Base-by-base conservation (phyloP, 2,888 invertebrate genomes). In the Drosophila emarginata region DNA sequence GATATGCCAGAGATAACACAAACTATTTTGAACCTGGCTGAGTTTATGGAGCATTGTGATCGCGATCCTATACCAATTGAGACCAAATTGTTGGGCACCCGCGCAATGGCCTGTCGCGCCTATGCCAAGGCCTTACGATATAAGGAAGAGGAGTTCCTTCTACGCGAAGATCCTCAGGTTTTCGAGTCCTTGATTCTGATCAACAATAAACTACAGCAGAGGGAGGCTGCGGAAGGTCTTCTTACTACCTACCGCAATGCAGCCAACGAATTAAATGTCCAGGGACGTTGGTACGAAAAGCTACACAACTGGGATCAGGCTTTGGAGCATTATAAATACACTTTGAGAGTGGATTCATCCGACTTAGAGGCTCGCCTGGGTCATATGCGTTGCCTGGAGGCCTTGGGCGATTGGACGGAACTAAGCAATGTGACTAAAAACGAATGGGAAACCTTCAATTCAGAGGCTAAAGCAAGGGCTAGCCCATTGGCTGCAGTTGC, bases 21-120 rank as follows among this genome's bases (percentile, higher is more conserved):
- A 89, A 98, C 98, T 0, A 96, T 99, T 71, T 93, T 99, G 12
- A 99, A 99, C 93, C 93, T 99, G 72, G 99, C 99, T 0, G 99
- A 99, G 91, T 99, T 99, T 89, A 99, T 99, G 98, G 99, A 99
- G 88, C 99, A 99, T 90, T 99, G 99, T 88, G 99, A 99, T 89
- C 96, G 97, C 89, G 98, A 98, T 23, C 96, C 98, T 0, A 92
- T 99, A 72, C 98, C 99, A 0, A 94, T 99, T 68, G 96, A 97
- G 68, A 95, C 96, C 0, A 95, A 96, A 67, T 92, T 98, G 58
- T 92, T 99, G 0, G 98, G 99, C 0, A 96, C 98, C 79, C 93
- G 97, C 59, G 99, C 99, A 0, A 98, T 99, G 96, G 96, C 97
- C 68, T 98, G 98, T 90, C 94, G 98, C 74, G 94, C 94, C 91